A percentile compares a stretch with the other conserved stretches of the same genome.
These are phyloP conservation scores for Poecilia velifera DNA, from an alignment of 2,797 vertebrate genomes.

Conservation along the genomic window DNA sequence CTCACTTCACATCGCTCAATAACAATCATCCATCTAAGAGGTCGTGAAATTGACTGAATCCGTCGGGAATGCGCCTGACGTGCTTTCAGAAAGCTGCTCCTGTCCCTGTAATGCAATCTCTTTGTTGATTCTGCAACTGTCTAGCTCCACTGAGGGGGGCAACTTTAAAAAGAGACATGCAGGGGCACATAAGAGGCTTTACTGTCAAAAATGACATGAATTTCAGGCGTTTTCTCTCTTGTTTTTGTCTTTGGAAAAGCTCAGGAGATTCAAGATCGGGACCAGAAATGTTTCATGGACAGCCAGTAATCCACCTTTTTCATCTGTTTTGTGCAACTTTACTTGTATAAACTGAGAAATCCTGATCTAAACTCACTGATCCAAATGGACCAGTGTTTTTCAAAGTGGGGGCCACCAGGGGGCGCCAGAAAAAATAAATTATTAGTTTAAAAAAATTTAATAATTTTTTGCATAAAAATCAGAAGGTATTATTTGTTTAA, in stretches of 20 bases:
- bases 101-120: conserved; percentile 53
- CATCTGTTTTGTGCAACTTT: background rate
- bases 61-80: conserved; percentile 36
- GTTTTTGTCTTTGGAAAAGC: conserved; percentile 13
- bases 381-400: background rate
- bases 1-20: conserved; percentile 60
- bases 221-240: conserved; percentile 22
- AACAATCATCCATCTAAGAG: conserved; percentile 54
- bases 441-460: no score
- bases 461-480: no score
- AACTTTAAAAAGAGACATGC: conserved; percentile 19
- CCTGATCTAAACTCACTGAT: background rate
- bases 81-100: conserved; percentile 35
- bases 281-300: background rate
- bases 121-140: conserved; percentile 52
- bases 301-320: background rate
- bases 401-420: no score
- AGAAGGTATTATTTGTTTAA: no score
- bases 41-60: conserved; percentile 42
- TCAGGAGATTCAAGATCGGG: background rate
- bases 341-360: background rate
- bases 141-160: background rate
- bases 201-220: conserved; percentile 36
- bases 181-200: conserved; percentile 1
- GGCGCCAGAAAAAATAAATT: no score